Percentiles rank a stretch among this genome's conserved stretches.
phyloP scores from a whole-genome alignment of 1,140 invertebrate genomes.

The Teleogryllus occipitalis region DNA sequence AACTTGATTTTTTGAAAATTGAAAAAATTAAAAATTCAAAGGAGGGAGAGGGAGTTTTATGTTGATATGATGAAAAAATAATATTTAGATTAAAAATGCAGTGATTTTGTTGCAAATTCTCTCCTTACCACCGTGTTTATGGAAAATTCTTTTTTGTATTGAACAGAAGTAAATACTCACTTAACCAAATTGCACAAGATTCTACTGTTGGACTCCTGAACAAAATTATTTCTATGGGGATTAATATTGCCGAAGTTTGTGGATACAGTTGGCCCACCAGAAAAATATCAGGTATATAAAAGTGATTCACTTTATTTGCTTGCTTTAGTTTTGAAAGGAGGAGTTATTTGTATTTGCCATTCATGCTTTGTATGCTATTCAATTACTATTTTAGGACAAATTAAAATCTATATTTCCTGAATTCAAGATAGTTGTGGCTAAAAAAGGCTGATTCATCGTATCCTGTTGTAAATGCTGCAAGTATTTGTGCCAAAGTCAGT shows the following conservation, averaged over 20 bases:
- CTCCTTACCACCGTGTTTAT: background rate
- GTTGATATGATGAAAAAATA: too few species aligned
- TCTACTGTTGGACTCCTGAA: slow-evolving; percentile 84
- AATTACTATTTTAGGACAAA: slow-evolving; percentile 47
- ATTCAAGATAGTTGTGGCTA: slow-evolving; percentile 84
- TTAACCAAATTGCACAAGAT: slow-evolving; percentile 96
- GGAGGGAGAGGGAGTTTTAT: too few species aligned
- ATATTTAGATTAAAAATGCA: too few species aligned
- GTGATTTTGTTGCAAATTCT: too few species aligned
- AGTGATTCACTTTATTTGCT: slow-evolving; percentile 2
- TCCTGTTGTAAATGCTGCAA: slow-evolving; percentile 94
- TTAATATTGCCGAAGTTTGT: slow-evolving; percentile 88
- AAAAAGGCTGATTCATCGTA: slow-evolving; percentile 96
- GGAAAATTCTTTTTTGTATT: slow-evolving; percentile 16
- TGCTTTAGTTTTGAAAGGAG: background rate
- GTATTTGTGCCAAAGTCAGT: slow-evolving; percentile 97
- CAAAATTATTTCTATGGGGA: slow-evolving; percentile 62
- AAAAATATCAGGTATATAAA: slow-evolving; percentile 74
- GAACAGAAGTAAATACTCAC: slow-evolving; percentile 67
- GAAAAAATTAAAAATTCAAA: too few species aligned
- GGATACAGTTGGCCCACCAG: slow-evolving; percentile 92
- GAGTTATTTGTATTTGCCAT: background rate
- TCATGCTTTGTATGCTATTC: background rate
- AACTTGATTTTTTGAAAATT: too few species aligned
- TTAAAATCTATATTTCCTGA: slow-evolving; percentile 78